Conservation (phyloP, 1,140 invertebrate genomes). For the Venturia canescens region DNA sequence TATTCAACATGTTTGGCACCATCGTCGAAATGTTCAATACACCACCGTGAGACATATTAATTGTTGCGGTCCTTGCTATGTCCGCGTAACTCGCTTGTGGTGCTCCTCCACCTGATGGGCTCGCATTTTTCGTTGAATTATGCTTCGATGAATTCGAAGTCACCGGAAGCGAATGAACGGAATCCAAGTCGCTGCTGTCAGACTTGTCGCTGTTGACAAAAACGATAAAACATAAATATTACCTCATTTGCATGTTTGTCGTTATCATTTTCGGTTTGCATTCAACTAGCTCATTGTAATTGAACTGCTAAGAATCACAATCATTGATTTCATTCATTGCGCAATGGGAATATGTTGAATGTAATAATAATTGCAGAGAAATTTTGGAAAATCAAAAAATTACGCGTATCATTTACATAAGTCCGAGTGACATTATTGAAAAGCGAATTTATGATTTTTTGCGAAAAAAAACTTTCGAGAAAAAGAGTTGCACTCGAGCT, state of each 20-base stretch:
- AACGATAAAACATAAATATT: background rate
- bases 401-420: too few species aligned
- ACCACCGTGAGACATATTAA: slow-evolving; percentile 69
- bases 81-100: slow-evolving; percentile 86
- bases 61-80: slow-evolving; percentile 81
- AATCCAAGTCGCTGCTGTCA: slow-evolving; percentile 86
- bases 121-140: slow-evolving; percentile 67
- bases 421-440: too few species aligned
- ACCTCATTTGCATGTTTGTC: background rate
- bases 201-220: slow-evolving; percentile 79
- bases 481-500: too few species aligned
- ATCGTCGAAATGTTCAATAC: slow-evolving; percentile 67
- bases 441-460: too few species aligned
- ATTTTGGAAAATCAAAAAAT: background rate
- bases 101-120: slow-evolving; percentile 76
- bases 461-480: background rate
- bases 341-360: too few species aligned
- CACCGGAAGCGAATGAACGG: slow-evolving; percentile 84
- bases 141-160: slow-evolving; percentile 76
- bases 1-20: slow-evolving; percentile 63
- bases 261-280: too few species aligned
- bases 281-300: too few species aligned
- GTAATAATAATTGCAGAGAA: too few species aligned
- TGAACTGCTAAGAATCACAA: background rate
- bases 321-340: background rate